Evolutionary conservation across 2,888 invertebrate species (phyloP), one percentile per base, ranked within the genome.

Genomic region (Apeira syringaria): DNA sequence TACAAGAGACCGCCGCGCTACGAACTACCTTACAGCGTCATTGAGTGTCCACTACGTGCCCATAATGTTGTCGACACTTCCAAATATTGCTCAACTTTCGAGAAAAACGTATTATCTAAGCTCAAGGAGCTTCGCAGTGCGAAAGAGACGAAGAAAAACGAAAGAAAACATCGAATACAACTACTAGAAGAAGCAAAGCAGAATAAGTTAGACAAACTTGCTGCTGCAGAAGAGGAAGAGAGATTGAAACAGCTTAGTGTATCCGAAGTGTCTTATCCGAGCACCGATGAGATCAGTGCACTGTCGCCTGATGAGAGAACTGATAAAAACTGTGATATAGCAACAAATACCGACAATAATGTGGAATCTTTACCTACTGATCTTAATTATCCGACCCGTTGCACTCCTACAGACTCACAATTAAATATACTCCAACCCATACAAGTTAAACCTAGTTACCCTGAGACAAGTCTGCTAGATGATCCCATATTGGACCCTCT

Each of bases 1-100:
- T 97, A 95, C 74, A 95, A 96, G 75, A 94, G 96, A 55, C 96
- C 96, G 12, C 93, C 94, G 40, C 63, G 70, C 54, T 80, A 84
- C 32, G 93, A 91, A 48, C 80, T 93, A 50, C 93, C 92, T 36
- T 79, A 83, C 59, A 75, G 72, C 57, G 74, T 86, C 12, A 64
- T 56, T 26, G 88, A 86, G 51, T 74, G 75, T 51, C 65, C 80
- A 25, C 49, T 68, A 22, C 73, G 83, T 56, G 81, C 87, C n/a
- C 78, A 81, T 55, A 74, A 72, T 68, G 71, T 77, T 46, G 74
- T 87, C 20, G 81, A 84, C 41, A 68, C 53, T 37, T 69, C 73
- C 38, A 80, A 92, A 56, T 96, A 95, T 75, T 95, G 96, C 67
- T 73, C 74, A 40, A 91, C 91, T 44, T 90, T 96, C 63, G 97